These are phyloP conservation scores for Dermochelys coriacea DNA, from an alignment of 2,797 vertebrate species.

Conservation along the genomic window DNA sequence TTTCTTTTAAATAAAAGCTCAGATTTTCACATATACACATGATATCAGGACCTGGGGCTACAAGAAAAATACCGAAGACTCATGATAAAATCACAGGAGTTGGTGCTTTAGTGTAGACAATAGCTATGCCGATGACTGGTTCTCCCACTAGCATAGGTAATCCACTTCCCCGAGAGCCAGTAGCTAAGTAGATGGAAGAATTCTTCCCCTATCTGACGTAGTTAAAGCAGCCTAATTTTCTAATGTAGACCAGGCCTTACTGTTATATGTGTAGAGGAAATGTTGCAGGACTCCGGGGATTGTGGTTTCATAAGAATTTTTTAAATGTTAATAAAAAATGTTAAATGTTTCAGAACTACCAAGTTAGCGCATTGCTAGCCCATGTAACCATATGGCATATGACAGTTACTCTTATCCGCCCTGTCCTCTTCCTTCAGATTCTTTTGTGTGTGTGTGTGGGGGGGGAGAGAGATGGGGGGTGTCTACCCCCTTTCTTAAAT, in stretches of 20 bases:
- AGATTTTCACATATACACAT: neutral
- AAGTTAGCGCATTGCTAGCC: neutral
- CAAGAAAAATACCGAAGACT: neutral
- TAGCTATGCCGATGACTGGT: neutral
- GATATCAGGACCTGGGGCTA: neutral
- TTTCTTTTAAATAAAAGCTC: neutral
- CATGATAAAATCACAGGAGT: neutral
- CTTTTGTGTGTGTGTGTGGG: too few relatives aligned
- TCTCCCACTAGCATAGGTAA: neutral
- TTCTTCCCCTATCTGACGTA: neutral
- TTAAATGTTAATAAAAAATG: neutral
- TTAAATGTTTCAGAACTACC: neutral
- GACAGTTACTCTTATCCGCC: neutral
- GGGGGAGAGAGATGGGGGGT: too few relatives aligned
- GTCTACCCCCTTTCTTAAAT: neutral
- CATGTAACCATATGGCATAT: neutral
- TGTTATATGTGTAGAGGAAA: slow-evolving; percentile 11
- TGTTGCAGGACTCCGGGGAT: slow-evolving; percentile 22
- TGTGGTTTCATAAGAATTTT: slow-evolving; percentile 34
- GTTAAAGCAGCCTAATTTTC: neutral
- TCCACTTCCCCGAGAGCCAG: neutral
- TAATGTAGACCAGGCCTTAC: neutral
- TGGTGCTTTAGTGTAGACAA: neutral
- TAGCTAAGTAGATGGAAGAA: neutral
- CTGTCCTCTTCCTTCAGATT: neutral